Evolutionary conservation across 2,113 vertebrate species (phyloP).

Genomic region (Deroptyus accipitrinus): DNA sequence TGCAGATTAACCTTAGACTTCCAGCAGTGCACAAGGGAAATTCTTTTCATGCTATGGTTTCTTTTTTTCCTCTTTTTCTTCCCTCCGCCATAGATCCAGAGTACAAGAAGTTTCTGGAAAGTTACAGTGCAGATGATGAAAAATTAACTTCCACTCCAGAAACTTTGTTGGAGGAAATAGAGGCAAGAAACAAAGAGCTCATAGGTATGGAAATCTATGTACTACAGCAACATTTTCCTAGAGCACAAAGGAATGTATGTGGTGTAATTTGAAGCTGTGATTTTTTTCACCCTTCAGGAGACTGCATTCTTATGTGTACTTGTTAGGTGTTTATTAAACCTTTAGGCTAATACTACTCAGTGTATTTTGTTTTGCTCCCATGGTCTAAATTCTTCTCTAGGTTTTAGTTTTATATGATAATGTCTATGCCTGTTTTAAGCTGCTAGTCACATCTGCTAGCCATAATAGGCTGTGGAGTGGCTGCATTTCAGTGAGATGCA

Average conservation of each 20-base stretch:
- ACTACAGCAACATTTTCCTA: neutral
- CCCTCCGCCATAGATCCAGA: slow-evolving; percentile 82
- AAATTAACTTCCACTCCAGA: slow-evolving; percentile 94
- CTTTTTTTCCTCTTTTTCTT: rapidly evolving
- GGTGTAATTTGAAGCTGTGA: neutral
- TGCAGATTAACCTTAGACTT: neutral
- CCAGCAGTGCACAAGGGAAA: neutral
- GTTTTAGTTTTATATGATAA: neutral
- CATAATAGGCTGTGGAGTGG: neutral
- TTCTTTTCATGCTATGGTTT: neutral
- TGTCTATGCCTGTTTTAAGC: neutral
- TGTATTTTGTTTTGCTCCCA: neutral
- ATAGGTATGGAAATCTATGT: slow-evolving; percentile 79
- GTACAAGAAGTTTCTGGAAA: slow-evolving; percentile 95
- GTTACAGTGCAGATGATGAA: slow-evolving; percentile 92
- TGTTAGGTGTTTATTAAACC: neutral
- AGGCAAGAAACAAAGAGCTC: slow-evolving; percentile 95
- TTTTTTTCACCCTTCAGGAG: neutral
- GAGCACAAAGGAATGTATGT: neutral
- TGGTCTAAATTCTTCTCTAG: neutral
- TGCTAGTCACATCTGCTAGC: neutral
- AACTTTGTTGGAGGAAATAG: slow-evolving; percentile 95
- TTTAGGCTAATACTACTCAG: neutral
- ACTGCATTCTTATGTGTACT: neutral
- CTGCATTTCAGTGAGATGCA: neutral